These are phyloP conservation scores for Eumeta japonica DNA, from an alignment of 1,140 invertebrate species.

Conservation along the genomic window DNA sequence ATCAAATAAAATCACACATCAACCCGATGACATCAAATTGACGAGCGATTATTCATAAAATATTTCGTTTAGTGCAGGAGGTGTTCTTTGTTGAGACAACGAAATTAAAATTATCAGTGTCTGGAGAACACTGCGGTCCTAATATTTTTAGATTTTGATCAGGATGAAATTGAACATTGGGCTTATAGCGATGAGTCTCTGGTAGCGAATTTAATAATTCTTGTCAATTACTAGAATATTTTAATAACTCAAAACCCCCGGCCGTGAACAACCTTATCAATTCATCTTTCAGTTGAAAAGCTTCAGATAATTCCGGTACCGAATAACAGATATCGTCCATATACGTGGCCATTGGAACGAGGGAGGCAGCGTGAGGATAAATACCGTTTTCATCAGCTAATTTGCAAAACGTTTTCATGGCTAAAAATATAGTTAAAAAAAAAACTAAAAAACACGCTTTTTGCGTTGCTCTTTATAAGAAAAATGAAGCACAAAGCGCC, in stretches of 20 bases:
- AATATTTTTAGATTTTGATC: too few species aligned
- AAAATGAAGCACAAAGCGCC: too few species aligned
- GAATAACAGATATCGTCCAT: not conserved
- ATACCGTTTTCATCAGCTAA: not conserved
- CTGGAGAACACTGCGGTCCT: slow-evolving; percentile 10
- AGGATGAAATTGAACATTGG: too few species aligned
- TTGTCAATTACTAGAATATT: slow-evolving; percentile 23
- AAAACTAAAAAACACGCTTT: too few species aligned
- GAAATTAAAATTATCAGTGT: too few species aligned
- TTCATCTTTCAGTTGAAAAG: not conserved
- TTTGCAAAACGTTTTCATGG: not conserved
- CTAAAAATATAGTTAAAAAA: too few species aligned
- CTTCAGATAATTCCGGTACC: not conserved
- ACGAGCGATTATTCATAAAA: too few species aligned
- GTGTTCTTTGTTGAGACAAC: too few species aligned
- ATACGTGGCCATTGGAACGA: slow-evolving; percentile 1
- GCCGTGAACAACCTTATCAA: slow-evolving; percentile 10
- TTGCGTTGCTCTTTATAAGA: too few species aligned
- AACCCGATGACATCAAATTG: too few species aligned
- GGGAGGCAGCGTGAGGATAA: not conserved
- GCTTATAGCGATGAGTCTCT: not conserved
- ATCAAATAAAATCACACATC: too few species aligned
- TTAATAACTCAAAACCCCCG: slow-evolving; percentile 19
- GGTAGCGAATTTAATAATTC: too few species aligned
- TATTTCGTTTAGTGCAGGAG: slow-evolving; percentile 6